Evolutionary conservation across 2,797 vertebrate species (phyloP).

Genomic region (Halcyon leucocephala): DNA sequence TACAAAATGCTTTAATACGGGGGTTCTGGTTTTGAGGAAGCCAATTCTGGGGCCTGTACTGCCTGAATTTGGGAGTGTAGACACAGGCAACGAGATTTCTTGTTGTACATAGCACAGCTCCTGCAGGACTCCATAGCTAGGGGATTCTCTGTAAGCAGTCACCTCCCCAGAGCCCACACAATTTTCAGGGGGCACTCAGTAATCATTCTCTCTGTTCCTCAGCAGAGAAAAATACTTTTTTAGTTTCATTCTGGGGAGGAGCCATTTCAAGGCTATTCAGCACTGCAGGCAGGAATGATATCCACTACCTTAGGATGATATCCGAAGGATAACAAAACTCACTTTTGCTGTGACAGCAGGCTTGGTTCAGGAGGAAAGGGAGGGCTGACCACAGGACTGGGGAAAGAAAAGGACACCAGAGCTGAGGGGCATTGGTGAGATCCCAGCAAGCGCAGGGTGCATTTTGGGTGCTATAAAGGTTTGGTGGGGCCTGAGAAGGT

Average conservation of each 20-base stretch:
- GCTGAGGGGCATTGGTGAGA: not conserved
- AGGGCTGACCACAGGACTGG: not conserved
- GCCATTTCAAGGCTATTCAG: not conserved
- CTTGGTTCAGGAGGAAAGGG: not conserved
- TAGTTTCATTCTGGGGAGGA: not conserved
- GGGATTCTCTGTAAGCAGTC: not conserved
- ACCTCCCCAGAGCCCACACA: not conserved
- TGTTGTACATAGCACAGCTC: not conserved
- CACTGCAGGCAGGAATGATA: constrained; percentile 12
- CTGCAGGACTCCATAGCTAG: not conserved
- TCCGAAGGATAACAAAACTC: not conserved
- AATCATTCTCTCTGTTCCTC: not conserved
- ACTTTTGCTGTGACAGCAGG: constrained; percentile 7
- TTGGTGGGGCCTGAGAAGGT: not conserved
- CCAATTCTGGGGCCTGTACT: not conserved
- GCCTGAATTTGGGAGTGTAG: not conserved
- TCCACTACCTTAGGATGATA: not conserved
- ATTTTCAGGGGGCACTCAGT: not conserved
- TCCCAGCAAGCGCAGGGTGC: not conserved
- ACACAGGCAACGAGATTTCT: not conserved
- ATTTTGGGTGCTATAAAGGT: not conserved
- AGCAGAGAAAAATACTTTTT: not conserved
- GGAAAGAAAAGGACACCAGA: not conserved
- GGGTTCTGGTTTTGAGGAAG: not conserved
- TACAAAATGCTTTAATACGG: not conserved